Evolutionary conservation across 2,113 vertebrate species (phyloP).

Genomic region (Progne subis): DNA sequence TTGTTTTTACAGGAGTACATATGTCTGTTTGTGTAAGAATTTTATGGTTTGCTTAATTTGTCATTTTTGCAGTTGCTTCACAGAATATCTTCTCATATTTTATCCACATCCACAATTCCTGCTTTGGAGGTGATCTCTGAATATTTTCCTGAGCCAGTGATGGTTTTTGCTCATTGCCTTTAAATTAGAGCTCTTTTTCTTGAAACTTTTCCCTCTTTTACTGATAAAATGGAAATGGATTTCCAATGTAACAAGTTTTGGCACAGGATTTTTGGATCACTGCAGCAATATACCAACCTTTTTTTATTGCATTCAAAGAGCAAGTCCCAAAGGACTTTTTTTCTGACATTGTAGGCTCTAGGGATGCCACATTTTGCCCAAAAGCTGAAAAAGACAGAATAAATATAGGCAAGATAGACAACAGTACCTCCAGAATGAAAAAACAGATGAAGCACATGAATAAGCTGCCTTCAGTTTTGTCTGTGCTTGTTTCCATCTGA

Average conservation of each 20-base stretch:
- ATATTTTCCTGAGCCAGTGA: background rate
- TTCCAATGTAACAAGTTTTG: background rate
- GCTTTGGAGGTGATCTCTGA: background rate
- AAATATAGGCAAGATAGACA: background rate
- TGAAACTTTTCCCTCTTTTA: background rate
- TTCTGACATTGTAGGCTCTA: background rate
- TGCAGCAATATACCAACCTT: background rate
- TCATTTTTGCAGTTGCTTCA: background rate
- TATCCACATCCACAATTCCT: background rate
- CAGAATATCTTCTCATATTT: background rate
- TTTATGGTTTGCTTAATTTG: background rate
- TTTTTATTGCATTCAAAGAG: background rate
- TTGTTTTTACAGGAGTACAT: background rate
- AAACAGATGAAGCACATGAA: background rate
- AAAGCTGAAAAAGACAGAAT: background rate
- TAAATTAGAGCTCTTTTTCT: background rate
- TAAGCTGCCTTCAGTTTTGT: background rate
- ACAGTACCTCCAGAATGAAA: background rate
- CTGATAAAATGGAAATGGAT: background rate
- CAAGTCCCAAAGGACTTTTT: background rate
- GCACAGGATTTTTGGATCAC: background rate
- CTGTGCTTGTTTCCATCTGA: background rate
- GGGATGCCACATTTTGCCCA: background rate
- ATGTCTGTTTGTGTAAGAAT: background rate
- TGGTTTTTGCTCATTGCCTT: background rate